phyloP scores from a whole-genome alignment of 2,888 invertebrate genomes.

The Noctua janthina region DNA sequence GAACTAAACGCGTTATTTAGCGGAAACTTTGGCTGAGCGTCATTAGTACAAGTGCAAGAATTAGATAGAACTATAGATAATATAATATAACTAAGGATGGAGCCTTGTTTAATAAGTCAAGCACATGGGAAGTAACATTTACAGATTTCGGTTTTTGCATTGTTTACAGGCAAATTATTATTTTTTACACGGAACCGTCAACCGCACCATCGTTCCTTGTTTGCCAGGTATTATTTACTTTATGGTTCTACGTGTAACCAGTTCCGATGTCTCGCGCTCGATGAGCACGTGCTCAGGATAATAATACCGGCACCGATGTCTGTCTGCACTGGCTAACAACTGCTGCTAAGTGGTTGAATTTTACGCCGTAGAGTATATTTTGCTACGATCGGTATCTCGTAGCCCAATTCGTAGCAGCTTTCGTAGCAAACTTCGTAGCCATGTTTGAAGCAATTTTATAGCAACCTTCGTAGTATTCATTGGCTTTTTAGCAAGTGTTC shows the following conservation, averaged over 20 bases:
- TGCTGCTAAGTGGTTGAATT: constrained; percentile 39
- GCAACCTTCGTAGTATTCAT: not conserved
- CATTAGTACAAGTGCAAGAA: not conserved
- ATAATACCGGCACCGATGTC: constrained; percentile 46
- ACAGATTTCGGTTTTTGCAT: not conserved
- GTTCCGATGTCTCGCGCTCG: constrained; percentile 67
- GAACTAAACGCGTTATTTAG: not conserved
- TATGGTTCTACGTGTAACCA: constrained; percentile 71
- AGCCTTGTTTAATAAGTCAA: not conserved
- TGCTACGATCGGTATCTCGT: not conserved
- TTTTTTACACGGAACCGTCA: constrained; percentile 22
- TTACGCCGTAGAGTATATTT: constrained; percentile 9
- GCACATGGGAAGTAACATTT: not conserved
- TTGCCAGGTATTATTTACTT: constrained; percentile 52
- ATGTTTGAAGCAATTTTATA: not conserved
- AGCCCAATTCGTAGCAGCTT: not conserved
- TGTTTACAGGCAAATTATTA: not conserved
- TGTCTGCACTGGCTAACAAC: constrained; percentile 38
- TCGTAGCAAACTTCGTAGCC: constrained; percentile 7
- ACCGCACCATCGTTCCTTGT: not conserved
- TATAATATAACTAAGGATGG: not conserved
- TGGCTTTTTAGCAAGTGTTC: not conserved
- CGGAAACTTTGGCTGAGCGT: not conserved
- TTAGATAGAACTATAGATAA: not conserved
- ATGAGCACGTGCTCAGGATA: constrained; percentile 61